Percentiles rank a stretch among this genome's conserved stretches.
Evolutionary conservation across 2,797 vertebrate genomes (phyloP).

Genomic region (Propithecus deckenii): DNA sequence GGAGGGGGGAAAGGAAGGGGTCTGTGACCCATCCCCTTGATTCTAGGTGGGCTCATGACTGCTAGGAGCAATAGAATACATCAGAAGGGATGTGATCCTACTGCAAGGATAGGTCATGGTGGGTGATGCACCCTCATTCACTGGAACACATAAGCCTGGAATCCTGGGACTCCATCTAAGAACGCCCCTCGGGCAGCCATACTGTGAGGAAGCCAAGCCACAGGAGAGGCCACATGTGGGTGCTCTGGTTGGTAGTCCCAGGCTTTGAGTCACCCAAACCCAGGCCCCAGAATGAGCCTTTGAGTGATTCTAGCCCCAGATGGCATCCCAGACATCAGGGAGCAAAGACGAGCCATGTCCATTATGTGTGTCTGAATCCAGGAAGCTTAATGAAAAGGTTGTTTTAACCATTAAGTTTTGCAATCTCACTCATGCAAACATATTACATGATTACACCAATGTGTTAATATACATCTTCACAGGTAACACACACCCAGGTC

Average conservation of each 20-base stretch:
- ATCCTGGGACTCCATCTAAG: neutral
- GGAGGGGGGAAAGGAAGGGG: neutral
- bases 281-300: neutral
- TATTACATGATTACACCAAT: neutral
- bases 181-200: neutral
- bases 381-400: neutral
- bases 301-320: neutral
- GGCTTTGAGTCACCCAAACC: neutral
- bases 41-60: neutral
- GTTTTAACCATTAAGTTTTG: neutral
- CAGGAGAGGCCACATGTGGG: neutral
- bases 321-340: neutral
- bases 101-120: neutral
- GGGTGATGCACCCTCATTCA: neutral
- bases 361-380: neutral
- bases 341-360: neutral
- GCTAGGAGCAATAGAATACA: neutral
- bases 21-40: neutral
- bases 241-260: neutral
- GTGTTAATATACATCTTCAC: neutral
- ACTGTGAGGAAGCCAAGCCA: neutral
- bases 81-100: neutral
- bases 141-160: neutral
- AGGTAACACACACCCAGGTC: neutral
- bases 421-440: neutral